Evolutionary conservation across 1,140 invertebrate genomes (phyloP), one percentile per base, ranked within the genome.

Genomic region (Papilio aristodemus): DNA sequence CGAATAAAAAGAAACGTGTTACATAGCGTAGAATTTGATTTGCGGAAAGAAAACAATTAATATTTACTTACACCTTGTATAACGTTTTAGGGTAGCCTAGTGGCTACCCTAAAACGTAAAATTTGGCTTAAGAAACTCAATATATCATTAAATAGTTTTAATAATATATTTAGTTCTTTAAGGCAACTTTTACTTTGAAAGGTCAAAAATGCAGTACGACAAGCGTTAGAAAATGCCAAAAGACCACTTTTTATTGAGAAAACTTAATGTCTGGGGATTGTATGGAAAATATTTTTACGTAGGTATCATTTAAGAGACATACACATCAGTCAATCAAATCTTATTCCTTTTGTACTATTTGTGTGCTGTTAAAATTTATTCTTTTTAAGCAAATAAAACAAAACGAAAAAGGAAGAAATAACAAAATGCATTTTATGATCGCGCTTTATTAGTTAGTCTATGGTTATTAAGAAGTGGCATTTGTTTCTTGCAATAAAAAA

Each of bases 181-280:
- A 62, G 36, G 38, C 36, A 62, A 38, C 36, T 62, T 37, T 62
- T 62, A 37, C 36, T 62, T 37, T 17, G 17, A 62, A 62, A 62
- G 27, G 59, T 62, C 59, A 62, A 14, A 37, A 62, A 62, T 62
- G 17, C 17, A 19, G 27, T 22, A 62, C 19, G 59, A 38, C 59
- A 38, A 19, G 59, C 59, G 32, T 62, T 38, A 62, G 59, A 17
- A 62, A 62, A 62, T 62, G 59, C 36, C 59, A 62, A 38, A 62
- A 14, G 38, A 7, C 59, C 38, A 7, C 17, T 62, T 62, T 62
- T 62, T 62, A 38, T 62, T 14, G 57, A 32, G 8, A n/a, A 25
- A 62, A 36, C 10, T 19, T 17, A 50, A 50, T 17, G 43, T 50
- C 43, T n/a, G 3, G 38, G 57, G 22, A 4, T 22, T 38, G 22